Evolutionary conservation across 2,888 invertebrate genomes (phyloP), one percentile per base, ranked within the genome.

Genomic region (Plebejus anna): DNA sequence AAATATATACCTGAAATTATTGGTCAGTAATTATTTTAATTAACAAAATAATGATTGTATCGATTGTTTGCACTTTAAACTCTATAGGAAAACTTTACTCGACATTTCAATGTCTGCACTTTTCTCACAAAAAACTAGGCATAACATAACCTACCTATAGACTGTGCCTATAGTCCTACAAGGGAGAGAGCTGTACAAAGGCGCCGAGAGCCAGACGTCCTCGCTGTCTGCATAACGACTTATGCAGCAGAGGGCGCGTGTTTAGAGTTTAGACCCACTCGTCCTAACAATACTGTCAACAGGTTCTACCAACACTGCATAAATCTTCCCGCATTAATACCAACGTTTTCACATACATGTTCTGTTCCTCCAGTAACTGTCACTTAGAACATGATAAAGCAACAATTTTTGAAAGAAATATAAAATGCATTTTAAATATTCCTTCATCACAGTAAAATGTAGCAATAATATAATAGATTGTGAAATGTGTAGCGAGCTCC

Each of bases 261-360:
- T 22, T 22, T 22, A 22, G 22, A 22, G 22, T 51, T 73, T 51
- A 73, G 32, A 55, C 32, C 32, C 73, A 32, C 51, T 73, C 51
- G 47, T 51, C 47, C 32, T 32, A 73, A 73, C 73, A 73, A 73
- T 73, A 73, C 73, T 32, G 73, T 28, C 28, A 73, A 55, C 51
- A 73, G 51, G 73, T 28, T 72, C 38, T 9, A n/a, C 42, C n/a
- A 71, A 71, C 42, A 42, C n/a, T n/a, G 42, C 22, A 71, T n/a
- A 71, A 32, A 32, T n/a, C 36, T 71, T 71, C 71, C n/a, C 42
- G 71, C 71, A 22, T 71, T 71, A 42, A 38, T 70, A 70, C 55
- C 55, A 55, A 55, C n/a, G 70, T 70, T 1, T 16, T 13, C 13
- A 16, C 22, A 71, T 22, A 32, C 32, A 66, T 4, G 9, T 3